Evolutionary conservation across 2,113 vertebrate species (phyloP).

Genomic region (Hemichromis elongatus): DNA sequence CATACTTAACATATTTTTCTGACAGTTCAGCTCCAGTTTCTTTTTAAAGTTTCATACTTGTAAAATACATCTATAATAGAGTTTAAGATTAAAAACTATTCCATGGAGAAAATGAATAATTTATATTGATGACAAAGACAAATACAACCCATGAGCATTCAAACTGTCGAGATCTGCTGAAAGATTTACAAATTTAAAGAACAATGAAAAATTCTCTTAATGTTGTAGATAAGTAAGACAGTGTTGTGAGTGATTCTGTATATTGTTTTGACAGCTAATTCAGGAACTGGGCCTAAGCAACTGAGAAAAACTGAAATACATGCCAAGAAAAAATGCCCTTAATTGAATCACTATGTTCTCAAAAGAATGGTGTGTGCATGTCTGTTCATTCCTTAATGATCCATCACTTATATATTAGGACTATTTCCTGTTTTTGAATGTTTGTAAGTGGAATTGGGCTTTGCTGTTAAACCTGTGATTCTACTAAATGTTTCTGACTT

Average conservation of each 20-base stretch:
- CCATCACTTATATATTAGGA: constrained; percentile 5
- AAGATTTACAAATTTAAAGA: not conserved
- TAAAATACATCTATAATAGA: not conserved
- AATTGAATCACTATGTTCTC: constrained; percentile 23
- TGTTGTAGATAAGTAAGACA: not conserved
- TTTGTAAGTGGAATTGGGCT: constrained; percentile 13
- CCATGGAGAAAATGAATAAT: not conserved
- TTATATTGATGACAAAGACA: not conserved
- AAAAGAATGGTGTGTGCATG: constrained; percentile 57
- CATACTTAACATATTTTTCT: not conserved
- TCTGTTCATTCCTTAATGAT: constrained; percentile 21
- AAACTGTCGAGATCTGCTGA: not conserved
- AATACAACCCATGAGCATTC: not conserved
- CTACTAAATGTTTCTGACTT: constrained; percentile 10
- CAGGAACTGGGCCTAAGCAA: not conserved
- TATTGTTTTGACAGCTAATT: not conserved
- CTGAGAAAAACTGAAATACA: not conserved
- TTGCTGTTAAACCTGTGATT: not conserved
- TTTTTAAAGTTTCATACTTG: not conserved
- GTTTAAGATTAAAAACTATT: not conserved
- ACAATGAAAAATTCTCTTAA: not conserved
- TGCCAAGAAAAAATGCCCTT: not conserved
- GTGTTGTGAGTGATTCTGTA: not conserved
- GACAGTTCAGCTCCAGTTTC: not conserved
- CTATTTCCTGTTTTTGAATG: not conserved